Evolutionary conservation across 1,140 invertebrate species (phyloP), one percentile per base, ranked within the genome.

Genomic region (Eupristina koningsbergeri): DNA sequence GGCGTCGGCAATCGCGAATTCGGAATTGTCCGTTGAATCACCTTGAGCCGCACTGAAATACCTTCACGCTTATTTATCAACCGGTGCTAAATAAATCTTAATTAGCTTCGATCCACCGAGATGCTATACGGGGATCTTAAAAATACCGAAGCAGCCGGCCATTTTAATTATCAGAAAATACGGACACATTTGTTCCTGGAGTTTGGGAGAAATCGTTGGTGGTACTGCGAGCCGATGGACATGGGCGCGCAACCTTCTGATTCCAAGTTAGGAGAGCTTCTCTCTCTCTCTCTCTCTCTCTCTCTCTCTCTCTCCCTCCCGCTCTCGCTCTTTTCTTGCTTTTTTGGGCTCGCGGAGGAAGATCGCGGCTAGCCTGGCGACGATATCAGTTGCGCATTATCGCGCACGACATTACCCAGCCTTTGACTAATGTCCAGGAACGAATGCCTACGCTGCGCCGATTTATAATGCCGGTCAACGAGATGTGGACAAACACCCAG

Each of bases 341-440:
- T 19, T 58, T n/a, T n/a, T n/a, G n/a, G 85, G 82, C 84, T 87
- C 86, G 86, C 87, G 71, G 78, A 80, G 74, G 80, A 80, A 84
- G 86, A 85, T 73, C 87, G 71, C 31, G 74, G n/a, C 31, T 50
- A 63, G 36, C 61, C 2, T 5, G 22, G 58, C 22, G n/a, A 81
- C 88, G 90, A 89, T 92, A 92, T 92, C 91, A 91, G 89, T 74
- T n/a, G 75, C 87, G 89, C 89, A 92, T 91, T 92, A 92, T 92
- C 91, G 91, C 89, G 85, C 87, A 89, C 89, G 91, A 91, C 90
- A 90, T 91, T 91, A 89, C 89, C 87, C 80, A 36, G 88, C 86
- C 90, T 92, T 92, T 92, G 92, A 92, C 90, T 92, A 92, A 92
- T 92, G 92, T 92, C 87, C 91, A 89, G 89, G 89, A 91, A 90